These are phyloP conservation scores for Callorhinus ursinus DNA, from an alignment of 2,113 vertebrate species.

Conservation along the genomic window DNA sequence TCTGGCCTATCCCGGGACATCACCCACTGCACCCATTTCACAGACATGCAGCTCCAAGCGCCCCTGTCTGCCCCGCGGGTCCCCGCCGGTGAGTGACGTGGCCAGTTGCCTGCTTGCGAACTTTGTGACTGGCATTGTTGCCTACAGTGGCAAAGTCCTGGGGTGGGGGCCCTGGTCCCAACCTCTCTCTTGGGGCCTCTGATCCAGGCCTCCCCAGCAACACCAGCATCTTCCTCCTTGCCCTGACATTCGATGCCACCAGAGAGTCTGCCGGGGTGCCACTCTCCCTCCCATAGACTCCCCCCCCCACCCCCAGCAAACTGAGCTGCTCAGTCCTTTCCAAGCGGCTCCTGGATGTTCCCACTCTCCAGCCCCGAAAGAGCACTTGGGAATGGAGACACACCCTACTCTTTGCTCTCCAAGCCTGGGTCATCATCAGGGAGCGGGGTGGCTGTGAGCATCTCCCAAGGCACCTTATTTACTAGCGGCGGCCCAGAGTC, in stretches of 20 bases:
- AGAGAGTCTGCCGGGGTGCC: background rate
- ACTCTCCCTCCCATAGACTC: background rate
- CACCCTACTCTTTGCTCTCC: too few relatives aligned
- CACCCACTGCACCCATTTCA: background rate
- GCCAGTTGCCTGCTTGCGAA: accelerated
- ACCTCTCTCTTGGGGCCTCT: background rate
- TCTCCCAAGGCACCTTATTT: background rate
- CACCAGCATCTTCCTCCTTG: background rate
- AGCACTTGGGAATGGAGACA: background rate
- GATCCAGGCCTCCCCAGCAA: background rate
- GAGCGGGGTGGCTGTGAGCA: background rate
- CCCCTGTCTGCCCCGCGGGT: background rate
- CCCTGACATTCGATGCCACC: too few relatives aligned
- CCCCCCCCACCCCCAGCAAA: accelerated
- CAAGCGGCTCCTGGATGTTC: background rate
- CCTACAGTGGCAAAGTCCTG: too few relatives aligned
- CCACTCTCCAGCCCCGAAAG: background rate
- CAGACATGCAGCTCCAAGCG: accelerated
- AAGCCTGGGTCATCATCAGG: background rate
- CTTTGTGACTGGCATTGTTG: background rate
- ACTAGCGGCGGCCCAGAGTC: background rate
- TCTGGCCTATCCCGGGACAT: background rate
- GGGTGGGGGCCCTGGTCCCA: background rate
- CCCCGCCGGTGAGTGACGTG: accelerated
- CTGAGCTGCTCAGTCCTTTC: background rate